Conservation (phyloP, 2,888 invertebrate genomes). For the Tiliacea citrago region DNA sequence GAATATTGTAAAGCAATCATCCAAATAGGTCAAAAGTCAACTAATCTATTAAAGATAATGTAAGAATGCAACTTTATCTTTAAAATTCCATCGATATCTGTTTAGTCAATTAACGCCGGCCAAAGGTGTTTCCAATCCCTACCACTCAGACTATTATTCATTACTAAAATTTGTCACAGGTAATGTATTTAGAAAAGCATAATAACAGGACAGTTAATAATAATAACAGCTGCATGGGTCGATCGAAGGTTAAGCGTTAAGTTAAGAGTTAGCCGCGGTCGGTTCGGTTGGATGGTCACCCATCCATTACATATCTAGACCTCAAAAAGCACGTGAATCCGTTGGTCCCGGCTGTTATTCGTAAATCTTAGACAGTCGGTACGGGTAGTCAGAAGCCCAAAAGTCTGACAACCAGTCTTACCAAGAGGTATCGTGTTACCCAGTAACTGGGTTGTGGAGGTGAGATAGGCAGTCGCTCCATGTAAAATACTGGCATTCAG, state of each 20-base stretch:
- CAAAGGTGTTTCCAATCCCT: slow-evolving; percentile 26
- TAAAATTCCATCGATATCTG: slow-evolving; percentile 42
- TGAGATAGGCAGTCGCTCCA: not conserved
- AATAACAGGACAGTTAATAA: not conserved
- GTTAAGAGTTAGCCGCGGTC: not conserved
- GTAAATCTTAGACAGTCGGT: not conserved
- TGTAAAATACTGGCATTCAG: not conserved
- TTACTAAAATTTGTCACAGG: not conserved
- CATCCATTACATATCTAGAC: not conserved
- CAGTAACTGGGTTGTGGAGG: not conserved
- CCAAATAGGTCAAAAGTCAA: slow-evolving; percentile 38
- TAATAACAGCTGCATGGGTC: not conserved
- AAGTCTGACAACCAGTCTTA: not conserved
- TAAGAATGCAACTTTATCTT: slow-evolving; percentile 53
- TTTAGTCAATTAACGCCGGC: slow-evolving; percentile 34
- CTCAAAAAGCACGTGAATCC: not conserved
- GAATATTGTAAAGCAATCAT: slow-evolving; percentile 19
- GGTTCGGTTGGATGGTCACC: not conserved
- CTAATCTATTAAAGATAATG: slow-evolving; percentile 46
- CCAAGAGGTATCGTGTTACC: not conserved
- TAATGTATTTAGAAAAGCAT: not conserved
- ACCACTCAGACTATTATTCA: not conserved
- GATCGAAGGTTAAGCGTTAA: not conserved
- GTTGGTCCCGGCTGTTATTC: not conserved
- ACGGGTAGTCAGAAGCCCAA: not conserved